Evolutionary conservation across 2,888 invertebrate species (phyloP), one percentile per base, ranked within the genome.

Genomic region (Biston betularia): DNA sequence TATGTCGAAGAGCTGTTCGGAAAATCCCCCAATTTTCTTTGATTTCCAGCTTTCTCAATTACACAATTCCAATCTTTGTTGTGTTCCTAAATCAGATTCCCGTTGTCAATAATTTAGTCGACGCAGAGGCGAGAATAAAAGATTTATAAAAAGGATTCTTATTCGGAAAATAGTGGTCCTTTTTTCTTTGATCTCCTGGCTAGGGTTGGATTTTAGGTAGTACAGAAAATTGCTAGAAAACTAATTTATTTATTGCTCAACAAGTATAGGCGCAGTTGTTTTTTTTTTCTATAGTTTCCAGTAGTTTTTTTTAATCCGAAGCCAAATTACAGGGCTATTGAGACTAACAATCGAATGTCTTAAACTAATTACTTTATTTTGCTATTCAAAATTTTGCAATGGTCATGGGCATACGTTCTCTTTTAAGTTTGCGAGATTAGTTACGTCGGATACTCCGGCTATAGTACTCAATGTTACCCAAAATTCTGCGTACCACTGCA

Each of bases 161-260:
- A 54, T 55, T 53, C 44, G 45, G 44, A 65, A 66, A 69, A 66
- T 49, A 63, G 52, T 35, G 35, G 46, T 46, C 63, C 68, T 58
- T 66, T 68, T 65, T 72, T 63, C 70, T 71, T 74, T 67, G 70
- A 71, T 74, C 68, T 68, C 46, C 15, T 46, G 61, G 11, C 49
- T 35, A 48, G 50, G 52, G 24, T 33, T 33, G 24, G 48, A 11
- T 33, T 60, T 59, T 24, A 24, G 24, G 24, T 49, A 40, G 50
- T 69, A 68, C 68, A 68, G 64, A 63, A 60, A 64, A 55, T 50
- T 35, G 35, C 12, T 12, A 34, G 12, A 46, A 46, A 14, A 46
- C 9, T 8, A 15, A n/a, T 9, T 38, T 10, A 42, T 11, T 10
- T 11, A 42, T 42, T 9, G 38, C 24, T 24, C 24, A 35, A 35